Evolutionary conservation across 2,888 invertebrate species (phyloP).

Genomic region (Tryphoninae sp.): DNA sequence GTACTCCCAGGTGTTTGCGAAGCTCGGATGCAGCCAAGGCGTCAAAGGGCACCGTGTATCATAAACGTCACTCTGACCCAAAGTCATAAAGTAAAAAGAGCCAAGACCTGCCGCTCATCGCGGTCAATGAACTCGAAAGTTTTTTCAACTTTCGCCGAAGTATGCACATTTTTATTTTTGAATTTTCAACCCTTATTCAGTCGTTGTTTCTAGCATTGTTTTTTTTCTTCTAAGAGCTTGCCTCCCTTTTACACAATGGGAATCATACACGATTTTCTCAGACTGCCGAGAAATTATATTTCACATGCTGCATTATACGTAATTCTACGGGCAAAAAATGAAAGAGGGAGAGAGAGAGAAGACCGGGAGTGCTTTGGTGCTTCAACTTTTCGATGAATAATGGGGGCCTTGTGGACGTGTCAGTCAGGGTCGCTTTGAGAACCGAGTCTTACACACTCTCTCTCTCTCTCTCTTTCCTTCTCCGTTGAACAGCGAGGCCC

Average conservation of each 20-base stretch:
- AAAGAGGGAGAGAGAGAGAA: not conserved
- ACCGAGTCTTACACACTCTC: conserved; percentile 3
- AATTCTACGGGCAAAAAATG: conserved; percentile 4
- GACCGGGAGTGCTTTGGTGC: conserved; percentile 50
- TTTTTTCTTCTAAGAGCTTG: too few relatives aligned
- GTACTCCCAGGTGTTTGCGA: conserved; percentile 49
- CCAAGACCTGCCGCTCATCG: conserved; percentile 54
- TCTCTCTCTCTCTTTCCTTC: not conserved
- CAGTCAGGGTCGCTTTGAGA: conserved; percentile 50
- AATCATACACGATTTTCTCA: not conserved
- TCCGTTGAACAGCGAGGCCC: not conserved
- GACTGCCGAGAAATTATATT: conserved; percentile 27
- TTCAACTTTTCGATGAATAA: conserved; percentile 52
- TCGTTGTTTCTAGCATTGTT: too few relatives aligned
- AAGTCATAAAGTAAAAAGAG: conserved; percentile 77
- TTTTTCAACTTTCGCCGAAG: not conserved
- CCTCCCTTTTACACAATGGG: not conserved
- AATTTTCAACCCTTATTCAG: too few relatives aligned
- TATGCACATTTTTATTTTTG: too few relatives aligned
- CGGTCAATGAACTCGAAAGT: conserved; percentile 56
- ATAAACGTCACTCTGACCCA: conserved; percentile 78
- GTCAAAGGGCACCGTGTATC: conserved; percentile 76
- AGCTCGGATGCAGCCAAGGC: conserved; percentile 57
- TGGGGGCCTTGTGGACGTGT: conserved; percentile 57
- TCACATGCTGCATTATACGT: not conserved